These are phyloP conservation scores for Naja naja DNA, from an alignment of 2,113 vertebrate species.

Conservation along the genomic window DNA sequence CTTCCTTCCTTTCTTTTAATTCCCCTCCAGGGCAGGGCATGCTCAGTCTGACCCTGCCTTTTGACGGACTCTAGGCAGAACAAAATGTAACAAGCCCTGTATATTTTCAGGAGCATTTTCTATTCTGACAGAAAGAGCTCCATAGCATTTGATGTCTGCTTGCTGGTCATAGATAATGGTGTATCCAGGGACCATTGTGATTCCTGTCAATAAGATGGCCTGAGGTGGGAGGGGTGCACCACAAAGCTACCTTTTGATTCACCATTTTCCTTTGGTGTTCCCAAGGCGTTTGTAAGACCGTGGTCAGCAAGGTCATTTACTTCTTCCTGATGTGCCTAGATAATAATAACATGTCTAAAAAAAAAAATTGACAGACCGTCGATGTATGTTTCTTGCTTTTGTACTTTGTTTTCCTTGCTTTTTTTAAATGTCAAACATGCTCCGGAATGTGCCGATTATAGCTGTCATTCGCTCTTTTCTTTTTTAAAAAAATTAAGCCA, in stretches of 20 bases:
- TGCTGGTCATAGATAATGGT: conserved; percentile 98
- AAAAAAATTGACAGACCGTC: conserved; percentile 77
- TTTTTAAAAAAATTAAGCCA: conserved; percentile 86
- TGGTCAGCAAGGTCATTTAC: conserved; percentile 83
- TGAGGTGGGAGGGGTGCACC: conserved; percentile 79
- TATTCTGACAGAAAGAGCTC: conserved; percentile 89
- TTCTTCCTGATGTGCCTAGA: conserved; percentile 82
- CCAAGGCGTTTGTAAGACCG: conserved; percentile 78
- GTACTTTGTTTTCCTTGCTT: conserved; percentile 71
- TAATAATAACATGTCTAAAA: conserved; percentile 74
- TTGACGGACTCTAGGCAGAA: conserved; percentile 94
- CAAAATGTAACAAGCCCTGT: conserved; percentile 85
- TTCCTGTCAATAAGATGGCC: conserved; percentile 93
- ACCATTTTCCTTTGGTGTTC: conserved; percentile 74
- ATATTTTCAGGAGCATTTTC: conserved; percentile 80
- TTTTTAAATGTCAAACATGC: conserved; percentile 83
- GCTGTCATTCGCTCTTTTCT: conserved; percentile 72
- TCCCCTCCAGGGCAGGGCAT: conserved; percentile 84
- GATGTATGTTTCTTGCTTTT: conserved; percentile 70
- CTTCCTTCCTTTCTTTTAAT: conserved; percentile 36
- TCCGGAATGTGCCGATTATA: conserved; percentile 83
- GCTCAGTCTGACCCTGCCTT: conserved; percentile 83
- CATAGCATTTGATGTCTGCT: conserved; percentile 92
- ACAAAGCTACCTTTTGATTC: conserved; percentile 90
- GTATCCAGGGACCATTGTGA: conserved; percentile 98